Base-by-base conservation (phyloP, 1,140 invertebrate species). In the Bursaphelenchus mucronatus region DNA sequence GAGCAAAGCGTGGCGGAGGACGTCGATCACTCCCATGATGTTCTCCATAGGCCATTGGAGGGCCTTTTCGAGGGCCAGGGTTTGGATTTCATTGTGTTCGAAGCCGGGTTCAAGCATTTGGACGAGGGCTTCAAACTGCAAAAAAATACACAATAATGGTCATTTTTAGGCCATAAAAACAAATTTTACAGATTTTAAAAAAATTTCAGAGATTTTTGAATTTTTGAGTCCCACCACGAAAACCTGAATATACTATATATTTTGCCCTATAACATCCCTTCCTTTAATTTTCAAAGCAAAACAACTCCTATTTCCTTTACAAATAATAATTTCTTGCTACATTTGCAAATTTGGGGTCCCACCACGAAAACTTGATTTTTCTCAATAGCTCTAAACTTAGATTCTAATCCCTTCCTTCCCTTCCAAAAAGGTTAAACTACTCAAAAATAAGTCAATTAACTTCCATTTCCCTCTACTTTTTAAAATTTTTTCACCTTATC, bases 1-100 rank as follows among this genome's bases (percentile, higher is more conserved):
- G 7, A 79, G 61, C 4, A 78, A 52, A 2, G 75, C 75, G 17
- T 77, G 30, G 21, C 76, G 55, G 45, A 78, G 73, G 1, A 80
- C 46, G 55, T 78, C 78, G 0, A 80, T 43, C 9, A 73, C 59
- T 13, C 75, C 69, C 1, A 66, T 51, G 19, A 78, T 21, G 3
- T 61, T 7, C 13, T 78, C 65, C n/a, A 74, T 19, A 1, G 59
- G 55, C 78, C 77, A 78, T 17, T 72, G 45, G 13, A 73, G 53
- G 8, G 40, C 61, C 40, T 61, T 63, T 55, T 74, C 68, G 15
- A 74, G 49, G 17, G 70, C 54, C 17, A 44, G 11, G 40, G 64
- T 45, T 40, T 77, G 70, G 43, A 52, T 40, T 53, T 71, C 71
- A 41, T 39, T 68, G 3, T 53, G 40, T 6, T 46, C 39, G 58